A percentile compares a stretch with the other conserved stretches of the same genome.
These are phyloP conservation scores for Phocoena phocoena DNA, from an alignment of 2,113 vertebrate genomes.

Conservation along the genomic window DNA sequence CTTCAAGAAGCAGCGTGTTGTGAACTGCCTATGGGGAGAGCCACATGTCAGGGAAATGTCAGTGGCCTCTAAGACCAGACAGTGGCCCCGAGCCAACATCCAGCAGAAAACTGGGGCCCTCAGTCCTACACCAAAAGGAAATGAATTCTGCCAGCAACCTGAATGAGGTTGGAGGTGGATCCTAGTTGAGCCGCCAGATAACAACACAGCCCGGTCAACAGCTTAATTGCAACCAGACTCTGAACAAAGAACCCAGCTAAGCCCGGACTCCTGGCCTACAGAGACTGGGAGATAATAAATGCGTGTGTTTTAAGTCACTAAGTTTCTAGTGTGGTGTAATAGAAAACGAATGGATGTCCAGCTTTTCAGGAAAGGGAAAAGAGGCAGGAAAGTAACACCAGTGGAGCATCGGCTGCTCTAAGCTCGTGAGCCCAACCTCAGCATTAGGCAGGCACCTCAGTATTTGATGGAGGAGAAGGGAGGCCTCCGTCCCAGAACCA, in stretches of 20 bases:
- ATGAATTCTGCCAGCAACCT: not conserved
- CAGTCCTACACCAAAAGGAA: not conserved
- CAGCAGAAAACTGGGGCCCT: not conserved
- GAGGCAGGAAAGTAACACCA: not conserved
- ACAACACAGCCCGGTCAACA: not conserved
- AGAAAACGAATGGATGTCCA: not conserved
- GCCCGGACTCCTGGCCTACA: not conserved
- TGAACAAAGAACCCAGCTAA: not conserved
- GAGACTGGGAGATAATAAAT: not conserved
- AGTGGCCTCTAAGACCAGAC: not conserved
- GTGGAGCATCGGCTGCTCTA: not conserved
- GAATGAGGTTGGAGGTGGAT: not conserved
- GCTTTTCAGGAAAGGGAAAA: not conserved
- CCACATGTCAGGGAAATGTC: not conserved
- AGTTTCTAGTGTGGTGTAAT: not conserved
- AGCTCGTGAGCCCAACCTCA: not conserved
- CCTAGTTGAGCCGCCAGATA: not conserved
- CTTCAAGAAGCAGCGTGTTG: not conserved
- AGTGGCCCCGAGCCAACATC: not conserved
- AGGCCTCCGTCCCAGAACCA: not conserved
- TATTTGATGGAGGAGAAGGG: not conserved
- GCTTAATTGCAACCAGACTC: not conserved
- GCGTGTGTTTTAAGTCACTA: not conserved
- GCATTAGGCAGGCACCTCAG: not conserved
- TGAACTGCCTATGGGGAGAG: not conserved